Conservation (phyloP, 2,797 vertebrate genomes). For the Poecilia picta region DNA sequence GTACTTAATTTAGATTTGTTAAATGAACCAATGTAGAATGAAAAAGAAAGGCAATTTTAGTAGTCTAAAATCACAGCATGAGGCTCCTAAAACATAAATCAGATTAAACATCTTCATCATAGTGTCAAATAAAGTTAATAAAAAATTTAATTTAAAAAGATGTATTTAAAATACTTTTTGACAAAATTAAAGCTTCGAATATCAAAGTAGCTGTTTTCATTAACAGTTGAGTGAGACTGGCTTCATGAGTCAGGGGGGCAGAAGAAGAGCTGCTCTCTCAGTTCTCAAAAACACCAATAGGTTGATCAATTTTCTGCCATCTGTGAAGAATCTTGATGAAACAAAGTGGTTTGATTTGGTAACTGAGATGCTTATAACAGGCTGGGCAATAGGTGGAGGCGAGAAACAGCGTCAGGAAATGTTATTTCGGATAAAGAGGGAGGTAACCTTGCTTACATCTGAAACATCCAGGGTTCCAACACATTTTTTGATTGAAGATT, state of each 20-base stretch:
- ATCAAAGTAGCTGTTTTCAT: slow-evolving; percentile 45
- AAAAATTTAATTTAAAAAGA: slow-evolving; percentile 58
- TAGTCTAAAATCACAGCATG: slow-evolving; percentile 52
- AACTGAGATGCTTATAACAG: slow-evolving; percentile 33
- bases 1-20: slow-evolving; percentile 25
- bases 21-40: slow-evolving; percentile 30
- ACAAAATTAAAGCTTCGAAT: slow-evolving; percentile 19
- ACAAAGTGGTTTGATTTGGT: slow-evolving; percentile 29
- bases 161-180: slow-evolving; percentile 10
- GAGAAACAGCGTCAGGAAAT: slow-evolving; percentile 1
- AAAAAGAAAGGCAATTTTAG: slow-evolving; percentile 67
- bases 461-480: slow-evolving; percentile 1
- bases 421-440: slow-evolving; percentile 6
- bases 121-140: not conserved
- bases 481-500: not conserved
- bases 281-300: slow-evolving; percentile 33
- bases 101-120: not conserved
- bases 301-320: not conserved
- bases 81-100: slow-evolving; percentile 2
- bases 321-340: not conserved
- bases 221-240: slow-evolving; percentile 47
- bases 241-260: slow-evolving; percentile 46
- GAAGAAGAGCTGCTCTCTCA: slow-evolving; percentile 38
- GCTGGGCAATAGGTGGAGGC: slow-evolving; percentile 2
- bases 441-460: not conserved